Conservation (phyloP, 1,140 invertebrate species). For the Papilio aristodemus region DNA sequence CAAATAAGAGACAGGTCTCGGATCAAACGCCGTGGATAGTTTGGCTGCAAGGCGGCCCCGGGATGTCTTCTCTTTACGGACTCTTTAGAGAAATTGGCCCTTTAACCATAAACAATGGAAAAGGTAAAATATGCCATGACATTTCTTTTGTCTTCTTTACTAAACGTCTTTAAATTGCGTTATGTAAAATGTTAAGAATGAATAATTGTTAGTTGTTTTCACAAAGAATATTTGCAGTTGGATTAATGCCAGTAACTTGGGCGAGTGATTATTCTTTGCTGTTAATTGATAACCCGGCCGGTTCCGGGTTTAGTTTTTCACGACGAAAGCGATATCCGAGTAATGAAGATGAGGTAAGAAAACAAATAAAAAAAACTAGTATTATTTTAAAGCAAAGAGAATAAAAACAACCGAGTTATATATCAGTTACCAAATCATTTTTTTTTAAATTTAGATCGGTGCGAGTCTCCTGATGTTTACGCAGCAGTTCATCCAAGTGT, state of each 20-base stretch:
- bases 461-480: constrained; percentile 9
- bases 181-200: not conserved
- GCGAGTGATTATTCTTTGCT: constrained; percentile 84
- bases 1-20: constrained; percentile 64
- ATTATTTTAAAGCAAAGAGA: not conserved
- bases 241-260: constrained; percentile 82
- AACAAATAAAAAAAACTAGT: constrained; percentile 1
- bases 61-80: constrained; percentile 87
- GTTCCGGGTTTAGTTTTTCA: constrained; percentile 87
- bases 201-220: not conserved
- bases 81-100: constrained; percentile 90
- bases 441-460: not conserved
- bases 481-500: constrained; percentile 29
- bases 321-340: constrained; percentile 76
- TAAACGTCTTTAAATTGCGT: not conserved
- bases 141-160: not conserved
- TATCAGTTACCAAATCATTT: not conserved
- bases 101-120: constrained; percentile 61
- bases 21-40: constrained; percentile 83
- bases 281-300: constrained; percentile 92
- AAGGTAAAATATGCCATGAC: constrained; percentile 37
- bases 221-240: constrained; percentile 31
- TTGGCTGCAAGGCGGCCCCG: constrained; percentile 90
- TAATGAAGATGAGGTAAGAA: constrained; percentile 83
- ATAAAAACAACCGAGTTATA: too few relatives aligned